Evolutionary conservation across 2,797 vertebrate genomes (phyloP).

Genomic region (Enteromius fasciolatus): DNA sequence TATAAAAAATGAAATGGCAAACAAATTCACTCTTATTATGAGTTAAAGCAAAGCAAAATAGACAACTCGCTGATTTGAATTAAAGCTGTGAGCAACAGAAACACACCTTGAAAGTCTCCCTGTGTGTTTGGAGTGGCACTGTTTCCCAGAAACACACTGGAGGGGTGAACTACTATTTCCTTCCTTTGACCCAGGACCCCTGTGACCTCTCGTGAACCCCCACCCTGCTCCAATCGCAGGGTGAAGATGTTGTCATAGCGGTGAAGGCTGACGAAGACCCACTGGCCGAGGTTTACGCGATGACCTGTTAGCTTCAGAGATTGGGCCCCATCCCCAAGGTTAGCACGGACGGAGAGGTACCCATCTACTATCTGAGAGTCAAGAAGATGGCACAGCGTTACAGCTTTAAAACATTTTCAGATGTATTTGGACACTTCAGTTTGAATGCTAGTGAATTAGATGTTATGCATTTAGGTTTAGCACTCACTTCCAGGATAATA

Average conservation of each 20-base stretch:
- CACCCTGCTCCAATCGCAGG: slow-evolving; percentile 82
- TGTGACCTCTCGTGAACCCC: slow-evolving; percentile 80
- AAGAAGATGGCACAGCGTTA: not conserved
- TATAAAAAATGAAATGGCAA: not conserved
- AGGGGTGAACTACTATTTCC: slow-evolving; percentile 78
- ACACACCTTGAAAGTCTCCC: slow-evolving; percentile 82
- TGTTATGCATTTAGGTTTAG: not conserved
- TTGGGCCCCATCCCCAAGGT: slow-evolving; percentile 78
- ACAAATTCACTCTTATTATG: not conserved
- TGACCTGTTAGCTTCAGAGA: slow-evolving; percentile 74
- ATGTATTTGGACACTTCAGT: not conserved
- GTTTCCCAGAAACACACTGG: slow-evolving; percentile 78
- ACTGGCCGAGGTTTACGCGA: slow-evolving; percentile 84
- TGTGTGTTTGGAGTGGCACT: slow-evolving; percentile 64
- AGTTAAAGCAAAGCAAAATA: not conserved
- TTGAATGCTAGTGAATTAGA: not conserved
- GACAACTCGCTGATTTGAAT: not conserved
- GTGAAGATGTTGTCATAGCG: slow-evolving; percentile 84
- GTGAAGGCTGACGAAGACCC: slow-evolving; percentile 81
- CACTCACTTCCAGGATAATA: slow-evolving; percentile 82
- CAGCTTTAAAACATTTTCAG: not conserved
- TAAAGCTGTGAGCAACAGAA: not conserved
- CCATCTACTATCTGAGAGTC: slow-evolving; percentile 79
- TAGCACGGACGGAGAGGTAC: slow-evolving; percentile 76
- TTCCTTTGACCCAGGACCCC: slow-evolving; percentile 72